Percentiles rank a stretch among this genome's conserved stretches.
Conservation (phyloP, 2,888 invertebrate genomes). For the Tenthredo livida region DNA sequence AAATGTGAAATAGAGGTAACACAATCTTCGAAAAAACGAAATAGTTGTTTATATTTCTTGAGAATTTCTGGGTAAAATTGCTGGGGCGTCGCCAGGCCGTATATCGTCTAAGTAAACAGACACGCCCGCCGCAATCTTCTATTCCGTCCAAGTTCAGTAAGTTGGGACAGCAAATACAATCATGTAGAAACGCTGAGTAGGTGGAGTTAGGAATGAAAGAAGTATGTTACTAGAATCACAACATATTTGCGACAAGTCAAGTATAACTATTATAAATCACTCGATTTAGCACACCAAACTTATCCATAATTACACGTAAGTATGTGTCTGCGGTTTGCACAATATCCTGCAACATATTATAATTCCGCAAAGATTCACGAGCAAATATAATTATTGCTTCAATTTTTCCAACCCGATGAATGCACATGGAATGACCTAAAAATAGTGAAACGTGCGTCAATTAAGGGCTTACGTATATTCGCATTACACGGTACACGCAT, state of each 20-base stretch:
- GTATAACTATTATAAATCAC: constrained; percentile 5
- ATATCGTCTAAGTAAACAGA: constrained; percentile 35
- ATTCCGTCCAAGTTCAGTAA: constrained; percentile 57
- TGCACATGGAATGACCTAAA: not conserved
- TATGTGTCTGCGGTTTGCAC: not conserved
- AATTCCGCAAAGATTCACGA: not conserved
- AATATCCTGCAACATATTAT: not conserved
- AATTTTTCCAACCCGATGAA: not conserved
- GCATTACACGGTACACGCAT: not conserved
- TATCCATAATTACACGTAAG: not conserved
- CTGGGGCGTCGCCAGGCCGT: constrained; percentile 40
- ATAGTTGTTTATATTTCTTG: constrained; percentile 17
- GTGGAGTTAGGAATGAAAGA: constrained; percentile 31
- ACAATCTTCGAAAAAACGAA: constrained; percentile 16
- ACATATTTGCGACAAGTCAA: constrained; percentile 16
- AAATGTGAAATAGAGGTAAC: not conserved
- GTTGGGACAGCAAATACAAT: constrained; percentile 45
- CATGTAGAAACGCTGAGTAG: constrained; percentile 36
- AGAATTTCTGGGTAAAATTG: constrained; percentile 28
- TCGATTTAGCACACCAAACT: not conserved
- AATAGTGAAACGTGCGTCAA: not conserved
- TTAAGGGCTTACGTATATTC: not conserved
- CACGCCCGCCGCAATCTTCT: constrained; percentile 33
- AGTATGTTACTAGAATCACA: constrained; percentile 35
- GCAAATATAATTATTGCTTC: not conserved